Percentiles rank a stretch among this genome's conserved stretches.
Evolutionary conservation across 2,113 vertebrate species (phyloP).

Genomic region (Rhynchopsitta pachyrhyncha): DNA sequence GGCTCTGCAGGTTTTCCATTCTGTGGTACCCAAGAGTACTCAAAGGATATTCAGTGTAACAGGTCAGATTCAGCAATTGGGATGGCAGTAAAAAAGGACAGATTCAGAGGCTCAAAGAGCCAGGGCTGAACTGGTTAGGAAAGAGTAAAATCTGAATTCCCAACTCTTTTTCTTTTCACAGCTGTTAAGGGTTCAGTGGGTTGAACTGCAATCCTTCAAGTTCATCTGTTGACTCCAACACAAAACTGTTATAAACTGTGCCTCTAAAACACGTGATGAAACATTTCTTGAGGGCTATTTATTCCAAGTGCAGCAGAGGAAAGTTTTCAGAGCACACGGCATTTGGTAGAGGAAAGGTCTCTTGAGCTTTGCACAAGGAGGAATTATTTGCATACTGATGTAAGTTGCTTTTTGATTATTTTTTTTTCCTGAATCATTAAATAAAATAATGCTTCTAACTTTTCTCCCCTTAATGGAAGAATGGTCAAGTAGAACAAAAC

Average conservation of each 20-base stretch:
- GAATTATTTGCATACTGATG: slow-evolving; percentile 46
- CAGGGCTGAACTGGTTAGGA: neutral
- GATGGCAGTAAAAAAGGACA: neutral
- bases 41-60: neutral
- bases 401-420: slow-evolving; percentile 45
- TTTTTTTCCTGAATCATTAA: neutral
- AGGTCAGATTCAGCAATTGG: neutral
- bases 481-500: neutral
- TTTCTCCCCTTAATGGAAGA: neutral
- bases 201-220: slow-evolving; percentile 71
- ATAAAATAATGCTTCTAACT: neutral
- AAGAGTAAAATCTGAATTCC: slow-evolving; percentile 47
- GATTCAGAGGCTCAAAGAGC: neutral
- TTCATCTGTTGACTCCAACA: slow-evolving; percentile 72
- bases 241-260: slow-evolving; percentile 78
- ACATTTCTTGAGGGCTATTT: slow-evolving; percentile 78
- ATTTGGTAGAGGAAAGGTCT: slow-evolving; percentile 45
- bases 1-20: neutral
- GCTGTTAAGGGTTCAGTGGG: slow-evolving; percentile 73
- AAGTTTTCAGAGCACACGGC: slow-evolving; percentile 71
- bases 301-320: slow-evolving; percentile 68
- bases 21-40: neutral
- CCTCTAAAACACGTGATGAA: slow-evolving; percentile 79
- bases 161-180: slow-evolving; percentile 61
- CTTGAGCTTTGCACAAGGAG: slow-evolving; percentile 14